Evolutionary conservation across 2,797 vertebrate genomes (phyloP), one percentile per base, ranked within the genome.

Genomic region (Telmatherina bonti): DNA sequence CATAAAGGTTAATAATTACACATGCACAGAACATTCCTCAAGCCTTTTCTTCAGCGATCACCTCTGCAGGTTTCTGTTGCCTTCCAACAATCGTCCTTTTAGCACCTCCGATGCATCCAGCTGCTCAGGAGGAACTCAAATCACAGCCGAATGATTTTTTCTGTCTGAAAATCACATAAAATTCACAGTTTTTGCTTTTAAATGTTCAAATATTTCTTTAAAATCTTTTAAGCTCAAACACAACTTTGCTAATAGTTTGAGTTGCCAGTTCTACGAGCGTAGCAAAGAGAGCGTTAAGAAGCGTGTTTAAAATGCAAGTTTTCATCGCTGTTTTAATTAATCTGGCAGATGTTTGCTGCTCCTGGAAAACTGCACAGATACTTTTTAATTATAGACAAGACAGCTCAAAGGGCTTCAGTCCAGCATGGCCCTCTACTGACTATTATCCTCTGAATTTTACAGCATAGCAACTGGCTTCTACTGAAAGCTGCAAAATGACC

Each of bases 91-190:
- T 67, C 61, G 80, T 54, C 41, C 73, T 81, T 56, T 72, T 73
- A 63, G 63, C 70, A 67, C 61, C 74, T 81, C 63, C 76, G 73
- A 59, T 53, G 31, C 59, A 72, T 82, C 60, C 81, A 81, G 63
- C 54, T 62, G 36, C 38, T 47, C 63, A 72, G 55, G 33, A 3
- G 57, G 70, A 27, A 41, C 31, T 45, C 41, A 58, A 69, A 70
- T 76, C 38, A 0, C 72, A 81, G 76, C 52, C 69, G 76, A 52
- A 7, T 59, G n/a, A 52, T 68, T 49, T 62, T 10, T 38, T 64
- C 57, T 52, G 47, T 31, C 58, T 30, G 26, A 49, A 78, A 74
- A 29, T 30, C 31, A 16, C 64, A 4, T n/a, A 30, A 26, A 67
- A 31, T 22, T 33, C 12, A 31, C 18, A 36, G 63, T 60, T 43